phyloP scores from a whole-genome alignment of 35 echinoderm and acorn worm species.

The Hemicentrotus pulcherrimus region DNA sequence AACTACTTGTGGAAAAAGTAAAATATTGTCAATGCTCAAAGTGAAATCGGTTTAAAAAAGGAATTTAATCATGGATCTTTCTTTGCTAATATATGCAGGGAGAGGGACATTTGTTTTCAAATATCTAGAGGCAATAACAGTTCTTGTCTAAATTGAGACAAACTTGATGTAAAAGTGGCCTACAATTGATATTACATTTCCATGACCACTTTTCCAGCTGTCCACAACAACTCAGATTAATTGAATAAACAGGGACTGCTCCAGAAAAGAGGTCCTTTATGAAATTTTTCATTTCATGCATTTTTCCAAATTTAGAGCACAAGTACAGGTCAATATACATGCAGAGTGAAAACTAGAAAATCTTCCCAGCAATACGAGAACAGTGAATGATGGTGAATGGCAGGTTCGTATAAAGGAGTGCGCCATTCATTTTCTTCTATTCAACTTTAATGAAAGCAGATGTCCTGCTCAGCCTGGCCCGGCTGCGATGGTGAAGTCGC shows the following conservation, averaged over 20 bases:
- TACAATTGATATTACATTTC: background rate
- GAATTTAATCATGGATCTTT: background rate
- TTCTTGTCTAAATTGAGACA: background rate
- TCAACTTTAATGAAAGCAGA: conserved; percentile 13
- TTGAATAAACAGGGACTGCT: background rate
- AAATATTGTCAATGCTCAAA: too few species aligned
- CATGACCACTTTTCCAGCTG: background rate
- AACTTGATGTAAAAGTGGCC: background rate
- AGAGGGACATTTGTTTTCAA: background rate
- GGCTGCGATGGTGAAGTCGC: background rate
- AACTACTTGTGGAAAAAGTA: too few species aligned
- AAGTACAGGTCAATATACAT: background rate
- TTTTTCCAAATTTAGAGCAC: background rate
- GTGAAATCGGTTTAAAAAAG: too few species aligned
- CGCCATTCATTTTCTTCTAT: background rate
- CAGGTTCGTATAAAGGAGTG: background rate
- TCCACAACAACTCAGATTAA: background rate
- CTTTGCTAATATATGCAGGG: background rate
- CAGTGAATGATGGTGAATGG: background rate
- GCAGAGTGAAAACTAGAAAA: background rate
- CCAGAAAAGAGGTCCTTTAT: background rate
- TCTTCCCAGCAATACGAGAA: background rate
- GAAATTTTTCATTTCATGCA: background rate
- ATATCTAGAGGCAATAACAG: background rate
- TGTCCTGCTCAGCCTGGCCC: background rate